phyloP scores from a whole-genome alignment of 1,140 invertebrate genomes.

The Oncopeltus fasciatus region DNA sequence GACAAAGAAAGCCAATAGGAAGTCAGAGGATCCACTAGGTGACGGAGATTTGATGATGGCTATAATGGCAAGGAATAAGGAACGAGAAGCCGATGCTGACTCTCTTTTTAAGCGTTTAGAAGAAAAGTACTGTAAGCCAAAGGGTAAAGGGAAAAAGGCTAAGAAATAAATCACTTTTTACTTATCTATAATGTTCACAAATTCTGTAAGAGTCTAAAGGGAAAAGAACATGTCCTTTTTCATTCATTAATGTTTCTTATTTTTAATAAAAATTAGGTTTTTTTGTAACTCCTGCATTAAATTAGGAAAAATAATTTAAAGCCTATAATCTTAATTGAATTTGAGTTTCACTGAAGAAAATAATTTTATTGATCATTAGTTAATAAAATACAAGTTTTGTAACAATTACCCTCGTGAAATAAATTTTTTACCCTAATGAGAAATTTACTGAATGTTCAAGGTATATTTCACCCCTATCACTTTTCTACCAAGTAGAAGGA shows the following conservation, averaged over 20 bases:
- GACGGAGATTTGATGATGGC: slow-evolving; percentile 4
- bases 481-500: too few relatives aligned
- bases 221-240: not conserved
- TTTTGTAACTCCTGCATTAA: not conserved
- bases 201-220: not conserved
- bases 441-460: too few relatives aligned
- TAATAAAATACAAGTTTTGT: too few relatives aligned
- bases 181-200: not conserved
- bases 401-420: too few relatives aligned
- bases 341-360: too few relatives aligned
- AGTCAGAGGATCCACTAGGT: not conserved
- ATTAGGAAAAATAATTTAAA: too few relatives aligned
- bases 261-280: not conserved
- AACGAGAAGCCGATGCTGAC: slow-evolving; percentile 11
- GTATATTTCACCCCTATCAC: too few relatives aligned
- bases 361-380: too few relatives aligned
- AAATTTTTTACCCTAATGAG: too few relatives aligned
- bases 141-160: not conserved
- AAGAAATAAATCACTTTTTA: not conserved
- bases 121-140: slow-evolving; percentile 11
- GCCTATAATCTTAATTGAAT: too few relatives aligned
- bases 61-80: slow-evolving; percentile 7
- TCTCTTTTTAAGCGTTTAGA: slow-evolving; percentile 14
- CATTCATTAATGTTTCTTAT: not conserved
- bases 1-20: slow-evolving; percentile 13